These are phyloP conservation scores for Ariopsis seemanni DNA, from an alignment of 2,113 vertebrate species.

Conservation along the genomic window DNA sequence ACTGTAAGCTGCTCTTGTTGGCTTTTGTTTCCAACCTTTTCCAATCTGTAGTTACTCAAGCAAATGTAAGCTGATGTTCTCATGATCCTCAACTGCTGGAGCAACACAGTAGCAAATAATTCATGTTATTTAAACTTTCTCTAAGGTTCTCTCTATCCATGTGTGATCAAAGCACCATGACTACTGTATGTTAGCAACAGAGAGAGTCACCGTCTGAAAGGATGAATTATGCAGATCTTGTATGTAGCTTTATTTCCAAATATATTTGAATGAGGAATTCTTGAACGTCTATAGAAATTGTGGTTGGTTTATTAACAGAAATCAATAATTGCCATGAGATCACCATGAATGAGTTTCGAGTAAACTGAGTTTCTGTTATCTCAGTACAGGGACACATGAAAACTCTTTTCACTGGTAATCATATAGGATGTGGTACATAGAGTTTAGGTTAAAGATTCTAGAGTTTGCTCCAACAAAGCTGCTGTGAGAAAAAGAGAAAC, in stretches of 20 bases:
- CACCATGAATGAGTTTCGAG: too few relatives aligned
- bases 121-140: not conserved
- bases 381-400: not conserved
- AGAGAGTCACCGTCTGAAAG: not conserved
- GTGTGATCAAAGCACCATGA: not conserved
- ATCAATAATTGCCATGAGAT: not conserved
- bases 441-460: not conserved
- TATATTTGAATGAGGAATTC: not conserved
- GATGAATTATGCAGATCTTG: not conserved
- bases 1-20: not conserved
- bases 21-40: not conserved
- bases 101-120: not conserved
- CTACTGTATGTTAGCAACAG: not conserved
- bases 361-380: not conserved
- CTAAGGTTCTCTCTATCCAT: not conserved
- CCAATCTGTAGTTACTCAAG: not conserved
- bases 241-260: not conserved
- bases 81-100: not conserved
- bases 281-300: not conserved
- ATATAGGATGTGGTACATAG: not conserved
- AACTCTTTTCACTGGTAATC: not conserved
- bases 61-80: not conserved
- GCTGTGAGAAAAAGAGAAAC: slow-evolving; percentile 18
- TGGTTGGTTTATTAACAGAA: not conserved
- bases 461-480: slow-evolving; percentile 24